Conservation (phyloP, 2,888 invertebrate species). For the Hylaea fasciaria region DNA sequence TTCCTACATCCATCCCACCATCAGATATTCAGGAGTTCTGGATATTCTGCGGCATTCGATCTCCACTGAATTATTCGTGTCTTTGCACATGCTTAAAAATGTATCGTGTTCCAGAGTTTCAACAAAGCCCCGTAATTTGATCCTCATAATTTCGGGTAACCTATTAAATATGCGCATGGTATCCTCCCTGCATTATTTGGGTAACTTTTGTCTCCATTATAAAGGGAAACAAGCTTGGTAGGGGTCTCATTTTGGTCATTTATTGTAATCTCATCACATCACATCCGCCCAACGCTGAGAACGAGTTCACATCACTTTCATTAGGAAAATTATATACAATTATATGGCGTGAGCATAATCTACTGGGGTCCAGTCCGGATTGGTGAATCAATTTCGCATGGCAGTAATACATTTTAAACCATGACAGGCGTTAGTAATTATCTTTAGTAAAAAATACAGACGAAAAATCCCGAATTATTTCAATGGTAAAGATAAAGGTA, state of each 20-base stretch:
- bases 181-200: constrained; percentile 21
- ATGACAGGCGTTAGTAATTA: no score
- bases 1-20: constrained; percentile 17
- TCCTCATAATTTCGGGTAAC: constrained; percentile 32
- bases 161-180: constrained; percentile 31
- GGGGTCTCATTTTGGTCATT: neutral
- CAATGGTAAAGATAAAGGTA: no score
- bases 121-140: constrained; percentile 31
- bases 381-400: no score
- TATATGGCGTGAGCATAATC: no score
- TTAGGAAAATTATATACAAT: no score
- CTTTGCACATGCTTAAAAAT: constrained; percentile 33
- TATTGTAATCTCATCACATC: neutral
- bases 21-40: constrained; percentile 35
- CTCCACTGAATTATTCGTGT: constrained; percentile 29
- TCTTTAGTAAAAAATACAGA: no score
- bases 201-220: constrained; percentile 23
- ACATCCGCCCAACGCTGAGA: no score
- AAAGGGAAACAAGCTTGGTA: neutral
- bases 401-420: no score
- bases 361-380: no score
- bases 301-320: no score
- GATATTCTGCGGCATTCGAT: constrained; percentile 31
- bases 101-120: constrained; percentile 13
- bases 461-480: no score